Conservation (phyloP, 37 sponge, comb jelly and placozoan species). For the Corticium candelabrum region DNA sequence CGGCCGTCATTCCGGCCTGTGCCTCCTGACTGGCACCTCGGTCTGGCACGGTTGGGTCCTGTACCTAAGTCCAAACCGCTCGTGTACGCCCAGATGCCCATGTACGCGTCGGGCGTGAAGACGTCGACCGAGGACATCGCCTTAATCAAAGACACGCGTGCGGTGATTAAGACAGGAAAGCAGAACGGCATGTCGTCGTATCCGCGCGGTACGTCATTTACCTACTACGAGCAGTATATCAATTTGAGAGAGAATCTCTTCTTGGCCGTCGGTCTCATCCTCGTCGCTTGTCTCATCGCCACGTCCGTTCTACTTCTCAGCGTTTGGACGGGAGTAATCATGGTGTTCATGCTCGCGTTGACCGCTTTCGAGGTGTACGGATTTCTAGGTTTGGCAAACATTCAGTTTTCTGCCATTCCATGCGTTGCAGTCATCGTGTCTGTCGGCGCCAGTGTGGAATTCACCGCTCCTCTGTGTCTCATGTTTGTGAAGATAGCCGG, state of each 20-base stretch:
- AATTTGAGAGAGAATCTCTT: conserved; percentile 11
- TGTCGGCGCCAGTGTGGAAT: conserved; percentile 29
- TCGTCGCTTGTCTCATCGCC: conserved; percentile 18
- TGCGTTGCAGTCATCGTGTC: conserved; percentile 28
- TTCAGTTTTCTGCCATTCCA: conserved; percentile 29
- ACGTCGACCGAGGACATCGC: conserved; percentile 17
- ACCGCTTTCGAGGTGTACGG: conserved; percentile 30
- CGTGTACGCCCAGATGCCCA: conserved; percentile 27
- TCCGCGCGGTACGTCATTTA: conserved; percentile 25
- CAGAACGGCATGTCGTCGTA: conserved; percentile 9
- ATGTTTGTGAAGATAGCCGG: conserved; percentile 25
- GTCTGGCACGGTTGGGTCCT: not conserved
- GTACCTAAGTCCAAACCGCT: not conserved
- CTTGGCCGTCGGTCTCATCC: conserved; percentile 13
- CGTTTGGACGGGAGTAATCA: conserved; percentile 8
- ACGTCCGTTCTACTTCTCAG: conserved; percentile 21
- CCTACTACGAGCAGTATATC: conserved; percentile 34
- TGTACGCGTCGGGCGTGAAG: conserved; percentile 20
- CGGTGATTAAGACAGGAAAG: conserved; percentile 1
- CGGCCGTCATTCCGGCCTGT: conserved; percentile 20
- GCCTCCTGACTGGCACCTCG: conserved; percentile 17
- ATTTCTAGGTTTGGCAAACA: conserved; percentile 23
- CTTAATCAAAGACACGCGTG: conserved; percentile 17
- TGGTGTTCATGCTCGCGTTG: conserved; percentile 14
- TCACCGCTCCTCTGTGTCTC: conserved; percentile 27